Evolutionary conservation across 2,797 vertebrate species (phyloP).

Genomic region (Remorina albescens): DNA sequence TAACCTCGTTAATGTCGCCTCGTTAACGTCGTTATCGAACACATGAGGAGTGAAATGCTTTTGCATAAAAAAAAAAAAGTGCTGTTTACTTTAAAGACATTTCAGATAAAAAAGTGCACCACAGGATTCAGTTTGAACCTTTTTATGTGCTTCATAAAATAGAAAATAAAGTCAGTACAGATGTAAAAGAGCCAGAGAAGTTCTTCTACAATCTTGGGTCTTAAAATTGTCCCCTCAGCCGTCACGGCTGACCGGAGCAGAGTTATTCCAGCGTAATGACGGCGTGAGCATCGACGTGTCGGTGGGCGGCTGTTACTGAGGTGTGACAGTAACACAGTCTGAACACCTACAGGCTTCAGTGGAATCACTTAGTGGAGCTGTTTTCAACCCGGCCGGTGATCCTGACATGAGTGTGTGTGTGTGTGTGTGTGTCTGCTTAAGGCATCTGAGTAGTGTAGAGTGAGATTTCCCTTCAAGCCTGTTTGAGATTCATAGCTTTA

Average conservation of each 20-base stretch:
- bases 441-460: conserved; percentile 43
- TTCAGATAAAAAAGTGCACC: too few relatives aligned
- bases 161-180: not conserved
- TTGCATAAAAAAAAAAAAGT: too few relatives aligned
- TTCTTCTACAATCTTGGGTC: not conserved
- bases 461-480: conserved; percentile 63
- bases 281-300: conserved; percentile 12
- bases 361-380: conserved; percentile 63
- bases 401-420: conserved; percentile 16
- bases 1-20: too few relatives aligned
- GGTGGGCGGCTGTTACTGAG: conserved; percentile 40
- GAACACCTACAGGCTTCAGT: conserved; percentile 41
- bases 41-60: too few relatives aligned
- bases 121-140: too few relatives aligned
- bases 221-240: not conserved
- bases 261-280: conserved; percentile 30
- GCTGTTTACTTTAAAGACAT: too few relatives aligned
- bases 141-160: not conserved
- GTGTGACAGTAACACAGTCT: conserved; percentile 53
- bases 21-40: too few relatives aligned
- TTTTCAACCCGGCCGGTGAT: conserved; percentile 48
- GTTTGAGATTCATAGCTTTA: conserved; percentile 78
- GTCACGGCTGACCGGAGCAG: conserved; percentile 25
- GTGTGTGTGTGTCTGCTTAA: conserved; percentile 19
- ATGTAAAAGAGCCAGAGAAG: not conserved